Conservation (phyloP, 2,113 vertebrate species). For the Cephalopterus ornatus region DNA sequence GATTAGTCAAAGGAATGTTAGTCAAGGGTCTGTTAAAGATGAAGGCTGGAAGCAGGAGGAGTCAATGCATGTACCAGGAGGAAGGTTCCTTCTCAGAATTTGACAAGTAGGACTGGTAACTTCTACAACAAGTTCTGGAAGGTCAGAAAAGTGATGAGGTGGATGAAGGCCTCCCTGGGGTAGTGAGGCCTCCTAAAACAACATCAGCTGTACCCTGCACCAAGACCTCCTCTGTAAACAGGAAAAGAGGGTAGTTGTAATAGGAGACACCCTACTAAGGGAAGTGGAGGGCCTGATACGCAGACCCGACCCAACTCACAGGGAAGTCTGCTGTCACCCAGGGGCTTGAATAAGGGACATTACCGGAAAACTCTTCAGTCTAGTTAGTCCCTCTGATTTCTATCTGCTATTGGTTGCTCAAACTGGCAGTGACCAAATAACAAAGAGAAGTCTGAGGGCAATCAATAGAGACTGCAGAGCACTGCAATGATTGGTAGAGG, state of each 20-base stretch:
- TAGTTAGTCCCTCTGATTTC: no score
- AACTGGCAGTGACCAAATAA: no score
- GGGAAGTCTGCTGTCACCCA: neutral
- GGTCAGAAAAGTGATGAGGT: neutral
- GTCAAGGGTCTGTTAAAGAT: neutral
- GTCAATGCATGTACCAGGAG: neutral
- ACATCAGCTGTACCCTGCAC: neutral
- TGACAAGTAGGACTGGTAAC: neutral
- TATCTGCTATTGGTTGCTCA: no score
- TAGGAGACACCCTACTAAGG: neutral
- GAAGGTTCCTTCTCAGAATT: neutral
- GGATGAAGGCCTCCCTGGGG: neutral
- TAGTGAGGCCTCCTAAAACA: neutral
- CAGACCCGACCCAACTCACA: neutral
- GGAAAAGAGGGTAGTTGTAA: neutral
- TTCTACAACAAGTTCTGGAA: neutral
- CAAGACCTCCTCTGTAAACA: neutral
- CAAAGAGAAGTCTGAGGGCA: no score
- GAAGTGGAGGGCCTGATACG: neutral
- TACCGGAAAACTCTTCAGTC: no score
- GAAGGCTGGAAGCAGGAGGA: neutral
- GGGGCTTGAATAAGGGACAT: neutral
- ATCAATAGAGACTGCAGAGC: no score
- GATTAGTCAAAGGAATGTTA: neutral
- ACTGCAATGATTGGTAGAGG: no score